phyloP scores from a whole-genome alignment of 2,113 vertebrate genomes.

The Barnardius zonarius region DNA sequence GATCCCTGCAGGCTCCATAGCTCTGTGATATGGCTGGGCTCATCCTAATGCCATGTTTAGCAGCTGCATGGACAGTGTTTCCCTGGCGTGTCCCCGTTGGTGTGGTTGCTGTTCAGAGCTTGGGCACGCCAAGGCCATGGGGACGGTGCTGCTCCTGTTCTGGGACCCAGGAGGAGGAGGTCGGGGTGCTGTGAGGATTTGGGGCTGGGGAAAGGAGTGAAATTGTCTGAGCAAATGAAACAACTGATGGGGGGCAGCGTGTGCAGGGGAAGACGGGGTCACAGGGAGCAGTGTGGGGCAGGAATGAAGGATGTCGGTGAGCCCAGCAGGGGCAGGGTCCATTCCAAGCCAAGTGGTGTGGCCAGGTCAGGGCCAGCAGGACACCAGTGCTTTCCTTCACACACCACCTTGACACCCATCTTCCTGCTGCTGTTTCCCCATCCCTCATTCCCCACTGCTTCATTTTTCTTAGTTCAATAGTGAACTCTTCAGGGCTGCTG shows the following conservation, averaged over 20 bases:
- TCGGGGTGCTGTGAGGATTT: fast-evolving
- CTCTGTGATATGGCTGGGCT: fast-evolving
- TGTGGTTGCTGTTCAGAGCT: neutral
- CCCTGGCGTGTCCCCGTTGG: fast-evolving
- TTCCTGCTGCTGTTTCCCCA: neutral
- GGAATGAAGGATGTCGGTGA: neutral
- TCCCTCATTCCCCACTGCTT: neutral
- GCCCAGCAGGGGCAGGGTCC: neutral
- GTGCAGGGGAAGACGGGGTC: fast-evolving
- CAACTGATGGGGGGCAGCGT: fast-evolving
- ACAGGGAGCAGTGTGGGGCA: neutral
- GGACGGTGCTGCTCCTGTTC: neutral
- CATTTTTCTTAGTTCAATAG: neutral
- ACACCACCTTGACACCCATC: neutral
- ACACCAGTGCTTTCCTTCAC: neutral
- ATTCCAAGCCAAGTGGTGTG: neutral
- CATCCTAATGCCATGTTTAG: fast-evolving
- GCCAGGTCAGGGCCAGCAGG: fast-evolving
- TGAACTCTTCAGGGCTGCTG: fast-evolving
- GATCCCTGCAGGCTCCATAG: neutral
- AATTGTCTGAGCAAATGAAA: neutral
- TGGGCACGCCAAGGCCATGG: fast-evolving
- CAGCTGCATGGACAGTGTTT: fast-evolving
- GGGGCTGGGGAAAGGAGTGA: neutral
- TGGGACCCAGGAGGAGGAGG: neutral